Conservation (phyloP, 2,797 vertebrate species). For the Girardinus metallicus region DNA sequence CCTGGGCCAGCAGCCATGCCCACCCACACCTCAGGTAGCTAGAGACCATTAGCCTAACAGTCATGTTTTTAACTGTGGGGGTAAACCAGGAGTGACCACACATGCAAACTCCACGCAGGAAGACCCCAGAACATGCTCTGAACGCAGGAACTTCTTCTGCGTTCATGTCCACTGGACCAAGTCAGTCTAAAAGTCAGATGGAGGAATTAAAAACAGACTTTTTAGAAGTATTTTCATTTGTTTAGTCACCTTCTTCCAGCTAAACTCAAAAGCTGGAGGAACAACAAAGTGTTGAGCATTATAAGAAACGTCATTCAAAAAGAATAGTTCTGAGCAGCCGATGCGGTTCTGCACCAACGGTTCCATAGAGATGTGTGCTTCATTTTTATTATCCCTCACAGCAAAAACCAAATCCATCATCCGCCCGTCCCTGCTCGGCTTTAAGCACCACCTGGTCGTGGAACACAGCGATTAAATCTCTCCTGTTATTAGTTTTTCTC, state of each 20-base stretch:
- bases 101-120: background rate
- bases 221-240: background rate
- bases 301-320: background rate
- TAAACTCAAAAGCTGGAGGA: constrained; percentile 11
- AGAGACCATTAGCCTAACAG: too few relatives aligned
- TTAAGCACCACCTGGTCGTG: constrained; percentile 54
- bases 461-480: constrained; percentile 66
- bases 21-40: too few relatives aligned
- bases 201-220: background rate
- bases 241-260: constrained; percentile 10
- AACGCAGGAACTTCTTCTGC: background rate
- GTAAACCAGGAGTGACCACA: too few relatives aligned
- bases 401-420: constrained; percentile 39
- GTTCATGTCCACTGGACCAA: background rate
- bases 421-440: constrained; percentile 24
- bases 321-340: background rate
- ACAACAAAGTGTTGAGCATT: constrained; percentile 1
- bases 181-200: background rate
- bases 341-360: background rate
- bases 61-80: too few relatives aligned
- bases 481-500: constrained; percentile 6
- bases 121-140: background rate
- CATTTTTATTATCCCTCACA: constrained; percentile 10
- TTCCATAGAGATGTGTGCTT: background rate
- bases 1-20: too few relatives aligned